Percentiles rank a stretch among this genome's conserved stretches.
phyloP scores from a whole-genome alignment of 2,113 vertebrate genomes.

The Eulacestoma nigropectus region DNA sequence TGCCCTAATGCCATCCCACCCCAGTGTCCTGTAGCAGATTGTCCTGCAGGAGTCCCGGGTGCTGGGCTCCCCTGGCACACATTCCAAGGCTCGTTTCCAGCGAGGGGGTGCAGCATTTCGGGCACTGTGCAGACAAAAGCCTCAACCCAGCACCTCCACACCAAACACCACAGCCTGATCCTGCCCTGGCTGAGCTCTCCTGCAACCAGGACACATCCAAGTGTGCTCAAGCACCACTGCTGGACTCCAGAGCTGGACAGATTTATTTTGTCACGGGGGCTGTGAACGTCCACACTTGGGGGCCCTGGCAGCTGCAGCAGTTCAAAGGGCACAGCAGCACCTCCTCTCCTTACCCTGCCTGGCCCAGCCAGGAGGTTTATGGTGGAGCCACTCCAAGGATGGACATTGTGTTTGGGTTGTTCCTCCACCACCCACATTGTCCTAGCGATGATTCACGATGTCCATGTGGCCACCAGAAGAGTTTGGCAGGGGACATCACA shows the following conservation, averaged over 20 bases:
- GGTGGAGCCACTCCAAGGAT: constrained; percentile 41
- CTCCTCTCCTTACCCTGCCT: neutral
- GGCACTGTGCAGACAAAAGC: neutral
- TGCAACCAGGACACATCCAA: neutral
- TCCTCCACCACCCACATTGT: constrained; percentile 66
- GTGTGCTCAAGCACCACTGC: neutral
- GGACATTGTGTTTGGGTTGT: constrained; percentile 28
- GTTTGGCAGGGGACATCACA: constrained; percentile 35
- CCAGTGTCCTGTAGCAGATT: fast-evolving
- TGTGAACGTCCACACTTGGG: neutral
- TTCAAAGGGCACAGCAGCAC: neutral
- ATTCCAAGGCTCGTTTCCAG: fast-evolving
- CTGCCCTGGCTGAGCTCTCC: neutral
- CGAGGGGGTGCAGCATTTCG: neutral
- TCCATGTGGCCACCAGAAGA: constrained; percentile 64
- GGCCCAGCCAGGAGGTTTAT: neutral
- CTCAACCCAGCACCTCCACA: fast-evolving
- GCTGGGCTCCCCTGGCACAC: neutral
- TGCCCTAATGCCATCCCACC: neutral
- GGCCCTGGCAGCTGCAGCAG: neutral
- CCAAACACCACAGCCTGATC: neutral
- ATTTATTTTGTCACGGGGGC: neutral
- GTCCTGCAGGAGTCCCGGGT: neutral
- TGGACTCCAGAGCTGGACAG: neutral
- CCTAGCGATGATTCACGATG: constrained; percentile 39